phyloP scores from a whole-genome alignment of 2,888 invertebrate species.

The Trissonchulus latispiculum region DNA sequence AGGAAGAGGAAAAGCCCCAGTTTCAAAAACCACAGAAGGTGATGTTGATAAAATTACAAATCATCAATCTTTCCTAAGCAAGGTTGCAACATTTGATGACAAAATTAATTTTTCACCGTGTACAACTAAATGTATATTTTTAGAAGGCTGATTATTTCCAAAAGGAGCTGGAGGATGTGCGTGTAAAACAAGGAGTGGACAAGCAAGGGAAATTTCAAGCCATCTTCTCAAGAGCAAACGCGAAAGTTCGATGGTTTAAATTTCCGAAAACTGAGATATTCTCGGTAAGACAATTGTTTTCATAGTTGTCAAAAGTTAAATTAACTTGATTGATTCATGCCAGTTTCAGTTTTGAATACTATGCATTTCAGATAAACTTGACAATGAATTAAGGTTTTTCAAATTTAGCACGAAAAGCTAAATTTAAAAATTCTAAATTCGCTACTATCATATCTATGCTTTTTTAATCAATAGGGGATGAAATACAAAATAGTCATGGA shows the following conservation, averaged over 20 bases:
- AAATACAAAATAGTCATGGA: conserved; percentile 93
- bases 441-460: too few relatives aligned
- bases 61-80: too few relatives aligned
- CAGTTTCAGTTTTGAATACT: too few relatives aligned
- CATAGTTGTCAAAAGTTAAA: too few relatives aligned
- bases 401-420: neutral
- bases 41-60: too few relatives aligned
- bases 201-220: conserved; percentile 86
- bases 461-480: conserved; percentile 60
- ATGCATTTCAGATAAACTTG: too few relatives aligned
- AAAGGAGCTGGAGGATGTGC: conserved; percentile 84
- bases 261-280: too few relatives aligned
- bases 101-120: neutral
- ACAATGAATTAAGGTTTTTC: too few relatives aligned
- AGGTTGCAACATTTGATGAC: too few relatives aligned
- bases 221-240: conserved; percentile 88
- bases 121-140: neutral
- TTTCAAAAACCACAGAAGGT: conserved; percentile 18
- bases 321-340: too few relatives aligned
- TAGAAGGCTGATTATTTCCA: conserved; percentile 89
- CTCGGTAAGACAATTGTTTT: too few relatives aligned
- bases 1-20: conserved; percentile 23
- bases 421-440: neutral
- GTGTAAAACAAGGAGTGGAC: conserved; percentile 88
- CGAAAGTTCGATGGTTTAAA: conserved; percentile 46